Percentiles rank a stretch among this genome's conserved stretches.
Conservation (phyloP, 2,888 invertebrate genomes). For the Lepas anatifera region DNA sequence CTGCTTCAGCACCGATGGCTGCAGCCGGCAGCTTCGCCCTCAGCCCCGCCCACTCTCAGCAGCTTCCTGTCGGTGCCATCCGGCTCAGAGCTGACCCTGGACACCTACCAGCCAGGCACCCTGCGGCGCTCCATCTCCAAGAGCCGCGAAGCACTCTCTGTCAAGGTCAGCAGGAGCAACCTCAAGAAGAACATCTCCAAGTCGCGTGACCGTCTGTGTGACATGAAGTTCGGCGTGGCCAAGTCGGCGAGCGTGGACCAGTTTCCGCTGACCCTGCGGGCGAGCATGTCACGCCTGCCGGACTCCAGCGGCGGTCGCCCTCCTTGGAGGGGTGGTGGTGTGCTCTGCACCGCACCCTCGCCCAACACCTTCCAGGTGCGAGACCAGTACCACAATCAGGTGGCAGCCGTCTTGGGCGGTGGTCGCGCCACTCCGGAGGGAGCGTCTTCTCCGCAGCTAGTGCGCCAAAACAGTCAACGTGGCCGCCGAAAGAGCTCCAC, state of each 20-base stretch:
- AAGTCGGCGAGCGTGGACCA: constrained; percentile 32
- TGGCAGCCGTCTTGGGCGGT: background rate
- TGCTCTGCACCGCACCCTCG: background rate
- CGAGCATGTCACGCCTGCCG: background rate
- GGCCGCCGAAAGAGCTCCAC: background rate
- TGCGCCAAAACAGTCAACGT: background rate
- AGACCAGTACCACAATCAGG: background rate
- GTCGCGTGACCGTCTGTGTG: constrained; percentile 32
- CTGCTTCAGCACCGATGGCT: background rate
- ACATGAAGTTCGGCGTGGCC: constrained; percentile 25
- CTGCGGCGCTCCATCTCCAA: constrained; percentile 36
- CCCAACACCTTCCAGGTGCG: background rate
- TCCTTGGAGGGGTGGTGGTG: background rate
- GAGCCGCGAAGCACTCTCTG: constrained; percentile 41
- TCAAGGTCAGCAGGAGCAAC: constrained; percentile 34
- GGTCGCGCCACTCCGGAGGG: background rate
- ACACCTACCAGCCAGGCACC: background rate
- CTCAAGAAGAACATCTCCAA: constrained; percentile 29
- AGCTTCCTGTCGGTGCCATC: background rate
- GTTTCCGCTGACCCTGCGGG: background rate
- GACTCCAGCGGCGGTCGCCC: background rate
- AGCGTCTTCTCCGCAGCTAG: background rate
- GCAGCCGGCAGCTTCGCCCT: background rate
- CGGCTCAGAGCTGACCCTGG: background rate
- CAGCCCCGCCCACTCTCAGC: background rate